Conservation (phyloP, 2,888 invertebrate genomes). For the Blastobasis adustella region DNA sequence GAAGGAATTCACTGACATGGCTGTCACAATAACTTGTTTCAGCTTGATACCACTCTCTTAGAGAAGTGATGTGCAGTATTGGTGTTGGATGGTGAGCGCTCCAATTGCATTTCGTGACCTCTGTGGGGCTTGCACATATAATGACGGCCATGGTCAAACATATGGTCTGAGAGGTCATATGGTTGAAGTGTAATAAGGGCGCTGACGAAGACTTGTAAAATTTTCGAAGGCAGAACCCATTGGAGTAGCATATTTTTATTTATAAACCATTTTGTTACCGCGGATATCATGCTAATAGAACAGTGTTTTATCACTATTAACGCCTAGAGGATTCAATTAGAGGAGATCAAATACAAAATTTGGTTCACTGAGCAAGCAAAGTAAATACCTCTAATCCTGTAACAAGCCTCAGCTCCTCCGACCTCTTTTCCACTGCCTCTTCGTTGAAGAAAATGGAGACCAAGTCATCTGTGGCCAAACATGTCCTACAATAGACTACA, state of each 20-base stretch:
- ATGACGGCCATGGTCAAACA: too few relatives aligned
- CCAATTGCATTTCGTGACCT: too few relatives aligned
- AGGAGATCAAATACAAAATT: neutral
- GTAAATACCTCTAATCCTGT: conserved; percentile 41
- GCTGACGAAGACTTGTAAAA: neutral
- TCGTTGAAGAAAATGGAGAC: conserved; percentile 36
- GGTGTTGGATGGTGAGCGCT: too few relatives aligned
- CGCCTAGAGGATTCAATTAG: neutral
- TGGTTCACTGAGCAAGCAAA: neutral
- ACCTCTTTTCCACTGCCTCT: conserved; percentile 29
- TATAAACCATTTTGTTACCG: neutral
- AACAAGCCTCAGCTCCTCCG: conserved; percentile 33
- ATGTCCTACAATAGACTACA: conserved; percentile 38
- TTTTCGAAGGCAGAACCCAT: neutral
- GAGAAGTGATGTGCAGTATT: too few relatives aligned
- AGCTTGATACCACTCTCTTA: too few relatives aligned
- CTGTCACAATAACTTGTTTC: too few relatives aligned
- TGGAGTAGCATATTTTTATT: neutral
- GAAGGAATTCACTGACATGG: too few relatives aligned
- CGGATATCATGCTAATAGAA: neutral
- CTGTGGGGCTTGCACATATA: too few relatives aligned
- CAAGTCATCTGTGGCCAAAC: conserved; percentile 35
- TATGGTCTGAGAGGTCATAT: too few relatives aligned
- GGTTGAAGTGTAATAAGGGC: neutral
- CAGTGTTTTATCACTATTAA: neutral